Evolutionary conservation across 2,888 invertebrate species (phyloP).

Genomic region (Drosophila mimetica): DNA sequence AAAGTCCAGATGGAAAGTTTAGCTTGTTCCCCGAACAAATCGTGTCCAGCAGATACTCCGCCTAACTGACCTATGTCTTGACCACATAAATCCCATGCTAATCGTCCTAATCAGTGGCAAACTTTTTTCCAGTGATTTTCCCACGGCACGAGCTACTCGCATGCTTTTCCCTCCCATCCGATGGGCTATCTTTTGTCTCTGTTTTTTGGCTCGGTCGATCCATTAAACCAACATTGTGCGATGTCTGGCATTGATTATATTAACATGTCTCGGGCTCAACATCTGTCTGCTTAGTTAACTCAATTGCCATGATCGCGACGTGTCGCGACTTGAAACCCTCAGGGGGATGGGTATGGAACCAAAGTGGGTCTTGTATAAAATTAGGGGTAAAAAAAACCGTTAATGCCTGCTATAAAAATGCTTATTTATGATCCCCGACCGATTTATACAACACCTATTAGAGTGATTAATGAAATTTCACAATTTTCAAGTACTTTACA

Average conservation of each 20-base stretch:
- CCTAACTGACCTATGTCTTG: slow-evolving; percentile 43
- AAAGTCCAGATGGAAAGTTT: slow-evolving; percentile 11
- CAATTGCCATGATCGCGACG: slow-evolving; percentile 36
- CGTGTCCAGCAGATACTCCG: slow-evolving; percentile 36
- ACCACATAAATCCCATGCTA: slow-evolving; percentile 19
- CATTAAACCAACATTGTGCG: slow-evolving; percentile 32
- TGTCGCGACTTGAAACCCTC: background rate
- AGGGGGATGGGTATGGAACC: background rate
- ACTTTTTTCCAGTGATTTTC: slow-evolving; percentile 43
- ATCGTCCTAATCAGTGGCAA: slow-evolving; percentile 42
- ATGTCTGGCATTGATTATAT: slow-evolving; percentile 63
- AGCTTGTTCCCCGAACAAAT: background rate
- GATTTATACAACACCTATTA: background rate
- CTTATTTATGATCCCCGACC: background rate
- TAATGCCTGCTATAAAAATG: background rate
- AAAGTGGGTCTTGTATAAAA: slow-evolving; percentile 3
- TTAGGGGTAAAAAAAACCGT: background rate
- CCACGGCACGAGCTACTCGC: slow-evolving; percentile 27
- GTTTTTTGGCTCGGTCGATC: slow-evolving; percentile 8
- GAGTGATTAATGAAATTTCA: slow-evolving; percentile 16
- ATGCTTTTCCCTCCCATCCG: slow-evolving; percentile 20
- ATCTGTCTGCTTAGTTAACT: slow-evolving; percentile 24
- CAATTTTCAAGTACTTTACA: background rate
- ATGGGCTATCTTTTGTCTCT: slow-evolving; percentile 14
- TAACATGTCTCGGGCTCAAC: slow-evolving; percentile 41